Evolutionary conservation across 2,797 vertebrate genomes (phyloP).

Genomic region (Molothrus aeneus): DNA sequence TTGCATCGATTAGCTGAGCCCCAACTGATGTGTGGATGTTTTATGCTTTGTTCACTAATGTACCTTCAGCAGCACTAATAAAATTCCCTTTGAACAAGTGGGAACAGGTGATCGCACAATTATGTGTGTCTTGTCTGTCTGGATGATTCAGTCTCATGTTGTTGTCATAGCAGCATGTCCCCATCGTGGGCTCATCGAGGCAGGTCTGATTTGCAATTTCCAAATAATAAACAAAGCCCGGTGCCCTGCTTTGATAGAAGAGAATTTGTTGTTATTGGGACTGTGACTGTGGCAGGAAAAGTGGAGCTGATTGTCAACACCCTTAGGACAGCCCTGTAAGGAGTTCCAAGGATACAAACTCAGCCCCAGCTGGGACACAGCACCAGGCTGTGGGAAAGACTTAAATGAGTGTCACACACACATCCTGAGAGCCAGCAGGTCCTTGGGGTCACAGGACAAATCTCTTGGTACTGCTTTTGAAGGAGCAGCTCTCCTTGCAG

Average conservation of each 20-base stretch:
- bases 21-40: not conserved
- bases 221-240: slow-evolving; percentile 25
- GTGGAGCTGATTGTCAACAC: not conserved
- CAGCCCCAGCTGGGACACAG: not conserved
- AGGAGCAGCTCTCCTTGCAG: not conserved
- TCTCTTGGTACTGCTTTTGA: not conserved
- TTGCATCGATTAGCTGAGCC: not conserved
- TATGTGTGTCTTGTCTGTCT: slow-evolving; percentile 44
- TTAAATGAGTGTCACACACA: not conserved
- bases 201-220: not conserved
- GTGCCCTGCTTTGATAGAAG: not conserved
- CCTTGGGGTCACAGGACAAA: not conserved
- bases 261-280: not conserved
- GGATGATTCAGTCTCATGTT: slow-evolving; percentile 45
- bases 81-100: slow-evolving; percentile 53
- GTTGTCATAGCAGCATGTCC: slow-evolving; percentile 59
- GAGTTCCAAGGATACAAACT: not conserved
- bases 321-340: not conserved
- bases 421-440: not conserved
- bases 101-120: slow-evolving; percentile 53
- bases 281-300: not conserved
- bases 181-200: not conserved
- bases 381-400: not conserved
- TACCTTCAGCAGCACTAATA: slow-evolving; percentile 46
- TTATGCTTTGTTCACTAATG: slow-evolving; percentile 46